These are phyloP conservation scores for Sphenopsis melanotis DNA, from an alignment of 2,797 vertebrate species.

Conservation along the genomic window DNA sequence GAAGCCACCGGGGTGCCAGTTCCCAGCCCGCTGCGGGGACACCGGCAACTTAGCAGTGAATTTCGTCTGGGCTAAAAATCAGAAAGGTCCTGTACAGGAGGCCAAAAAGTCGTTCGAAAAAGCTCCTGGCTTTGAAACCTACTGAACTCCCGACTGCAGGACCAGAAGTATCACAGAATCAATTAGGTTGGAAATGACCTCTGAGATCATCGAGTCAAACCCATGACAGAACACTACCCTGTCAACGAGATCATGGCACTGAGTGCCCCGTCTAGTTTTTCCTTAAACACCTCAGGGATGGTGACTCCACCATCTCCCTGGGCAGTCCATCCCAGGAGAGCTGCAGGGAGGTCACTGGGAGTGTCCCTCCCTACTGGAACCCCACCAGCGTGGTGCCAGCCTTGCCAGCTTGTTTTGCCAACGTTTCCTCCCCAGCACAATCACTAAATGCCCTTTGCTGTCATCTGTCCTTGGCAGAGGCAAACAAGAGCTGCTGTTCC, in stretches of 20 bases:
- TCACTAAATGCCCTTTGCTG: not conserved
- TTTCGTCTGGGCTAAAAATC: not conserved
- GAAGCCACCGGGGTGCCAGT: not conserved
- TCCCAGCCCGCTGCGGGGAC: not conserved
- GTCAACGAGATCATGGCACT: not conserved
- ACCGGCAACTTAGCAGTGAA: not conserved
- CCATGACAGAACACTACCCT: not conserved
- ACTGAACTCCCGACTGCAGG: not conserved
- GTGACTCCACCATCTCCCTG: not conserved
- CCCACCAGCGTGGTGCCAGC: rapidly evolving
- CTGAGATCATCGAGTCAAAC: not conserved
- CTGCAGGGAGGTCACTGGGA: not conserved
- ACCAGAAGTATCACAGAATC: not conserved
- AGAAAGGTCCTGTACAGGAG: not conserved
- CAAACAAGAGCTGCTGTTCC: not conserved
- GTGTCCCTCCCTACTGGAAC: not conserved
- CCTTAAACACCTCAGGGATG: not conserved
- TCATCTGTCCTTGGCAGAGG: not conserved
- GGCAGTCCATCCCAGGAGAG: not conserved
- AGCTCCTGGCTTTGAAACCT: not conserved
- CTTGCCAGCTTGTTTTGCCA: not conserved
- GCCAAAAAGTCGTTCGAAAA: not conserved
- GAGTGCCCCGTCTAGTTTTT: not conserved
- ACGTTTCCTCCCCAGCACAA: rapidly evolving
- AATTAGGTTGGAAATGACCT: not conserved